phyloP scores from a whole-genome alignment of 64 coral and sea anemone species.

The Platygyra sinensis region DNA sequence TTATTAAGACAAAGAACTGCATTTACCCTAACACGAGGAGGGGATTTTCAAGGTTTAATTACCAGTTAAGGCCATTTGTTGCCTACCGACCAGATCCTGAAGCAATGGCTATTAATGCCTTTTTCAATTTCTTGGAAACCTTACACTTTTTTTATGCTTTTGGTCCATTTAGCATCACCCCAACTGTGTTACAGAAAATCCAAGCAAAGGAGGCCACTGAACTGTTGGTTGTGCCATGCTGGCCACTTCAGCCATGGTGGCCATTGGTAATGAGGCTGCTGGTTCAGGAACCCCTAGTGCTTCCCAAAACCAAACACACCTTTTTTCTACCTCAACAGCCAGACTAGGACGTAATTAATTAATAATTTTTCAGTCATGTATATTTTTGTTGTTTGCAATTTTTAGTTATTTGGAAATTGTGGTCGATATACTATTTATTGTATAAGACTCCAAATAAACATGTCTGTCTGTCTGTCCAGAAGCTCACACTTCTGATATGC shows the following conservation, averaged over 20 bases:
- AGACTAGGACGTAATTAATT: too few species aligned
- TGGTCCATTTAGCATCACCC: constrained; percentile 36
- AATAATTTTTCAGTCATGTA: too few species aligned
- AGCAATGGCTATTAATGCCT: too few species aligned
- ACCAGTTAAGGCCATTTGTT: too few species aligned
- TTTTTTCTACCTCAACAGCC: constrained; percentile 44
- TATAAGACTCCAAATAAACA: too few species aligned
- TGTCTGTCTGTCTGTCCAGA: background rate
- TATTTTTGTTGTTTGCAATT: too few species aligned
- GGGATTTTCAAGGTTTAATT: background rate
- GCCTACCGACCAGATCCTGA: too few species aligned
- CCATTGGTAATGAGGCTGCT: constrained; percentile 11
- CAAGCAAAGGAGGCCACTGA: constrained; percentile 26
- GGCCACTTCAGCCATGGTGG: constrained; percentile 41
- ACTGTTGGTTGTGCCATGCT: constrained; percentile 36
- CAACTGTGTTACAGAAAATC: constrained; percentile 34
- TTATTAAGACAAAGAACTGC: too few species aligned
- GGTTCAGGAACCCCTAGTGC: constrained; percentile 1
- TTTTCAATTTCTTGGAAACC: constrained; percentile 38
- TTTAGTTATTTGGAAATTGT: too few species aligned
- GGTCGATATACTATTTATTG: too few species aligned
- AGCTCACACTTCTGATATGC: constrained; percentile 16
- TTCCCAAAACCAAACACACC: background rate
- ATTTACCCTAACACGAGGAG: too few species aligned
- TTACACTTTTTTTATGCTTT: constrained; percentile 29